phyloP scores from a whole-genome alignment of 2,113 vertebrate genomes.

The Oreotrochilus melanogaster region DNA sequence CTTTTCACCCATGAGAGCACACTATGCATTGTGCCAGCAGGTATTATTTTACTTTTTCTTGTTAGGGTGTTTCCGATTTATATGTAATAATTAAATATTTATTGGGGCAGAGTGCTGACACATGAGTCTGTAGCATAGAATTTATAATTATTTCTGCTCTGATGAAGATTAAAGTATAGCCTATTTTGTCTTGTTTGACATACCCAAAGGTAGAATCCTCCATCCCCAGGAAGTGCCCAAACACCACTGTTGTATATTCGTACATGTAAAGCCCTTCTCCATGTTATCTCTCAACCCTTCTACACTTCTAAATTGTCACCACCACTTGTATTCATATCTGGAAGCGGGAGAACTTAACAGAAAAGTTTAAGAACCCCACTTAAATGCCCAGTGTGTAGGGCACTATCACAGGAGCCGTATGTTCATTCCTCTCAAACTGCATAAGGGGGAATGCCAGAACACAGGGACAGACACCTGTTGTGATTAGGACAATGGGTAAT shows the following conservation, averaged over 20 bases:
- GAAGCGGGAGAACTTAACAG: neutral
- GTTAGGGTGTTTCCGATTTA: neutral
- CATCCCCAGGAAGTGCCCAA: neutral
- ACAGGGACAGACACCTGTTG: neutral
- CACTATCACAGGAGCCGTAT: neutral
- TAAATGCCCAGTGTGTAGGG: neutral
- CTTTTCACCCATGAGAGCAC: neutral
- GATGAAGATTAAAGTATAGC: neutral
- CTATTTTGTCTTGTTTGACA: neutral
- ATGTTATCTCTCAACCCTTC: neutral
- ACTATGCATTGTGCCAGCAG: neutral
- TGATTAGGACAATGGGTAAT: neutral
- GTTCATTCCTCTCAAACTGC: neutral
- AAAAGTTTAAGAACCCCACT: neutral
- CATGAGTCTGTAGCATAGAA: neutral
- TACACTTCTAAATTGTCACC: neutral
- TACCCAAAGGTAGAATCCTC: neutral
- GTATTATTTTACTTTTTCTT: neutral
- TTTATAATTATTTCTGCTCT: neutral
- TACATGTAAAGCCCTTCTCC: neutral
- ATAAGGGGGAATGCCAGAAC: neutral
- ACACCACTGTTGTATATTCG: neutral
- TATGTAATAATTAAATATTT: neutral
- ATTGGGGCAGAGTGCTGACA: neutral
- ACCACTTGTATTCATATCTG: neutral